A percentile compares a stretch with the other conserved stretches of the same genome.
Conservation (phyloP, 2,113 vertebrate species). For the Cyphomyrus discorhynchus region DNA sequence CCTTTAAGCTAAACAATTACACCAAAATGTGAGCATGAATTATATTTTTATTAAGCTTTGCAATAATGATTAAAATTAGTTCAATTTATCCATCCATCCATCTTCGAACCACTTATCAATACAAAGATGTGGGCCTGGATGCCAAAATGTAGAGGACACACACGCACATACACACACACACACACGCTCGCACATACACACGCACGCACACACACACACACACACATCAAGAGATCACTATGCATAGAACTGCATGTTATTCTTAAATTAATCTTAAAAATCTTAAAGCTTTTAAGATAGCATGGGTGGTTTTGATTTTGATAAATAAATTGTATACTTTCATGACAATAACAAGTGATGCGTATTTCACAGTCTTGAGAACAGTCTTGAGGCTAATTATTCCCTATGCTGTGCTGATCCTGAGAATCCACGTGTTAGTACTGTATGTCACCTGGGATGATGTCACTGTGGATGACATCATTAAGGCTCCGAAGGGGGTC, state of each 20-base stretch:
- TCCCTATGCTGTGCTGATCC: conserved; percentile 33
- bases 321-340: conserved; percentile 35
- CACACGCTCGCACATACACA: background rate
- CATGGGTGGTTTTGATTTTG: conserved; percentile 30
- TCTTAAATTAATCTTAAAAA: background rate
- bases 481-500: conserved; percentile 53
- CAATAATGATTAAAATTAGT: background rate
- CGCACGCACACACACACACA: background rate
- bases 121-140: background rate
- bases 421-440: conserved; percentile 66
- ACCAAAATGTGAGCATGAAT: background rate
- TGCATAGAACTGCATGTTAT: background rate
- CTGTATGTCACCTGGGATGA: conserved; percentile 65
- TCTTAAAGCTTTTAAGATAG: conserved; percentile 41
- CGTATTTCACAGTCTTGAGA: conserved; percentile 34
- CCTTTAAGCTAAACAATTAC: background rate
- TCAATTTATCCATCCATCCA: background rate
- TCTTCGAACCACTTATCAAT: background rate
- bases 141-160: background rate
- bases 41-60: background rate
- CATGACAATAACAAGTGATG: conserved; percentile 31
- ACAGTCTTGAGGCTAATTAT: conserved; percentile 26
- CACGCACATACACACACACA: background rate
- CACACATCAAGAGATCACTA: background rate
- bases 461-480: conserved; percentile 5